These are phyloP conservation scores for Apodemus agrarius DNA, from an alignment of 2,797 vertebrate genomes.

Conservation along the genomic window DNA sequence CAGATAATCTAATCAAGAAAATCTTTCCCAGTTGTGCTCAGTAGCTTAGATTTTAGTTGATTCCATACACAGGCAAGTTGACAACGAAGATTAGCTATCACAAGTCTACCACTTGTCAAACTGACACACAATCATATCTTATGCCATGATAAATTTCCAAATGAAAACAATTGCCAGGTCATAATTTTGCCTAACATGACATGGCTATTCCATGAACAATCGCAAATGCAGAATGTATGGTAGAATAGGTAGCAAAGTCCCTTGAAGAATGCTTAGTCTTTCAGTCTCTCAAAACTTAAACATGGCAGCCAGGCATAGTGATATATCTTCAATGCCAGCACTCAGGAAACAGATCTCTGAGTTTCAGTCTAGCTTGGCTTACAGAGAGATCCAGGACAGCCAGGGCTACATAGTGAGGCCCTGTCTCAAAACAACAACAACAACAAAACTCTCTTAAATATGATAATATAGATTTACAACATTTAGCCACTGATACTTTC, in stretches of 20 bases:
- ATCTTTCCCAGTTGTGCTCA: neutral
- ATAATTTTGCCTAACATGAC: neutral
- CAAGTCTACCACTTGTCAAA: neutral
- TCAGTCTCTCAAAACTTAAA: neutral
- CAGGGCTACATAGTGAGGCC: neutral
- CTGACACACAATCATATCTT: neutral
- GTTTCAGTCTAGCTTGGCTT: neutral
- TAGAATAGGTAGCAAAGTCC: neutral
- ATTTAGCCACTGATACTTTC: neutral
- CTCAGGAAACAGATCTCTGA: neutral
- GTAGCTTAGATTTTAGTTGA: neutral
- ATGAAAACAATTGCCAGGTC: neutral
- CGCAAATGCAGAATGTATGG: neutral
- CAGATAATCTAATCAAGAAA: neutral
- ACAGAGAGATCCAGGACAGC: neutral
- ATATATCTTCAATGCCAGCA: neutral
- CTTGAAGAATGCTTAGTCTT: neutral
- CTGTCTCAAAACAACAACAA: neutral
- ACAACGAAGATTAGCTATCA: neutral
- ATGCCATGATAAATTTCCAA: neutral
- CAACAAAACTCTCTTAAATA: neutral
- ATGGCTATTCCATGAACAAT: neutral
- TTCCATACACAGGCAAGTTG: neutral
- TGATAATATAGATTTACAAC: neutral
- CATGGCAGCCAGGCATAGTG: neutral